A percentile compares a stretch with the other conserved stretches of the same genome.
Conservation (phyloP, 1,140 invertebrate species). For the Dendroctonus ponderosae region DNA sequence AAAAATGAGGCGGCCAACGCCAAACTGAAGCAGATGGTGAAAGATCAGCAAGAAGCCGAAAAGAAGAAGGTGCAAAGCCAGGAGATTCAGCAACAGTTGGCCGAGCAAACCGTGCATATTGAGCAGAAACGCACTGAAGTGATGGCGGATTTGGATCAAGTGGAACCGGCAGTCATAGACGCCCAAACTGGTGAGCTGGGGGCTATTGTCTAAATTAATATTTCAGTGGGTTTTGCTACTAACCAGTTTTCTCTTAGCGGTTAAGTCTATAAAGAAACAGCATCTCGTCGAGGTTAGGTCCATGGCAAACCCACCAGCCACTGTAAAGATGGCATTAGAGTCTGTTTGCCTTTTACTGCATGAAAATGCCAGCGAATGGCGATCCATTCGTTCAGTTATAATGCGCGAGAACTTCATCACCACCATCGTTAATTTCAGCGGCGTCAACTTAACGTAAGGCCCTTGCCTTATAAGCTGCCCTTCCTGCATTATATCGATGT, state of each 20-base stretch:
- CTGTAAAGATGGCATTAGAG: constrained; percentile 93
- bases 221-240: constrained; percentile 12
- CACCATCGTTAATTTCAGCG: constrained; percentile 96
- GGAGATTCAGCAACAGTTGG: constrained; percentile 90
- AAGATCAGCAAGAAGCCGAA: constrained; percentile 99
- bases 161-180: constrained; percentile 98
- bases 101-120: constrained; percentile 89
- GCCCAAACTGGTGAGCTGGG: constrained; percentile 85
- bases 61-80: constrained; percentile 98
- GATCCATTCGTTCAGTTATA: constrained; percentile 86
- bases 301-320: constrained; percentile 90
- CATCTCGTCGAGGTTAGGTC: constrained; percentile 93
- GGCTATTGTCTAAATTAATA: constrained; percentile 17
- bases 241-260: constrained; percentile 58
- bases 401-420: constrained; percentile 98
- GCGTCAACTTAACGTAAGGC: constrained; percentile 85
- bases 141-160: constrained; percentile 90
- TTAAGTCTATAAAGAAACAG: constrained; percentile 95
- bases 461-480: constrained; percentile 27
- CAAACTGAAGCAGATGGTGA: constrained; percentile 98
- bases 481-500: constrained; percentile 7
- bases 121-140: constrained; percentile 89
- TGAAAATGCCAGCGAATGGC: constrained; percentile 91
- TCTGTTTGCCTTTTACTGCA: constrained; percentile 92
- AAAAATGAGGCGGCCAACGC: constrained; percentile 99